Base-by-base conservation (phyloP, 2,797 vertebrate species). In the Decapterus maruadsi region DNA sequence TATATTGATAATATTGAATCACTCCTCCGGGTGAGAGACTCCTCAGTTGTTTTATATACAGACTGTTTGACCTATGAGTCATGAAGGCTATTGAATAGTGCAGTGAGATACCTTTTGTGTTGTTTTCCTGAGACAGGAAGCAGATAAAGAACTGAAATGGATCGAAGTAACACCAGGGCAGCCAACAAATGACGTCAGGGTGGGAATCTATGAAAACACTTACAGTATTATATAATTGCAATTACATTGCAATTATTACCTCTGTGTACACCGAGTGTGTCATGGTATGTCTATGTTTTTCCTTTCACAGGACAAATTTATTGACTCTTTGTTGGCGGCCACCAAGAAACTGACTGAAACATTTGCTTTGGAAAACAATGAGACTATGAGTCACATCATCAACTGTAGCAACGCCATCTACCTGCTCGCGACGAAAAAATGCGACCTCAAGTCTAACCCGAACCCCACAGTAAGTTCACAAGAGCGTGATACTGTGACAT, bases 341-440 rank as follows among this genome's bases (percentile, higher is more conserved):
- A 71, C 81, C 1, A 0, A 55, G 29, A 0, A 0, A 0, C 11
- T 93, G 56, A 4, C 1, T 1, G 0, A 1, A n/a, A 0, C 0
- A 0, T 29, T 61, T 53, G 55, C 48, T n/a, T 2, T 20, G 9
- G 0, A 4, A 26, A 20, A 83, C 56, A 51, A 22, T 0, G 0
- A 34, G 0, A 77, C 7, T 0, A 8, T 87, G 10, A 38, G 13
- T 45, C 72, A 54, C 36, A 86, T 94, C 51, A 38, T 92, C 6
- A 90, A 86, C 48, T 91, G 81, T 14, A 87, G 88, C 34, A 56
- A n/a, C 0, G 94, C 10, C 66, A 90, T 95, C 57, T 9, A 90
- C 6, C 19, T 63, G 2, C 86, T 93, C 20, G 70, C 87, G 13
- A 1, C 68, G 11, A 79, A 73, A 4, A 89, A 87, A 75, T 96